A percentile compares a stretch with the other conserved stretches of the same genome.
These are phyloP conservation scores for Lomographa bimaculata DNA, from an alignment of 2,888 invertebrate genomes.

Conservation along the genomic window DNA sequence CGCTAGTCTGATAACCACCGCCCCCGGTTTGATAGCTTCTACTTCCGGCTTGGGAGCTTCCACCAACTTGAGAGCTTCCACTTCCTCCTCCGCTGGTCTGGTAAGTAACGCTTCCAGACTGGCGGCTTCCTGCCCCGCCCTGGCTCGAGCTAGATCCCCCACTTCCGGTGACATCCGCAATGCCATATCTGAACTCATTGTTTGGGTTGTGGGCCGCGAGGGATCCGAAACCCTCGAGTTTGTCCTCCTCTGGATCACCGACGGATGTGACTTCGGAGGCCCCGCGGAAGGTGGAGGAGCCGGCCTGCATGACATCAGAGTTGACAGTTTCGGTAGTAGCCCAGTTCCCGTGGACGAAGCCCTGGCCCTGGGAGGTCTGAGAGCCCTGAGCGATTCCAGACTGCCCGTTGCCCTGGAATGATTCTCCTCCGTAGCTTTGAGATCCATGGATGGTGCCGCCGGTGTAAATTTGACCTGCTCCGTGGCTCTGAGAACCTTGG, in stretches of 20 bases:
- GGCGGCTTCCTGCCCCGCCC: slow-evolving; percentile 25
- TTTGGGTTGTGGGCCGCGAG: slow-evolving; percentile 66
- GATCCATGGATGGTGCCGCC: slow-evolving; percentile 26
- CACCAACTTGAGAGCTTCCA: slow-evolving; percentile 22
- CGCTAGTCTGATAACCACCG: slow-evolving; percentile 25
- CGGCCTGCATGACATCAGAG: slow-evolving; percentile 68
- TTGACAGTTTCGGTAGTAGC: slow-evolving; percentile 78
- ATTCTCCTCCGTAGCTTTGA: slow-evolving; percentile 7
- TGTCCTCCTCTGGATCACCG: slow-evolving; percentile 68
- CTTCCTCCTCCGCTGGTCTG: slow-evolving; percentile 36
- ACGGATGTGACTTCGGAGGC: slow-evolving; percentile 62
- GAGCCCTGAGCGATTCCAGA: slow-evolving; percentile 26
- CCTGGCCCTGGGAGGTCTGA: slow-evolving; percentile 41
- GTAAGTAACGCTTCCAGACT: slow-evolving; percentile 36
- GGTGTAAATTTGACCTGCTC: slow-evolving; percentile 24
- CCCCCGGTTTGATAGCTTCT: slow-evolving; percentile 30
- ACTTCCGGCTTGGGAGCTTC: slow-evolving; percentile 31
- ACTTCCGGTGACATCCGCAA: slow-evolving; percentile 62
- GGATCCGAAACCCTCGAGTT: slow-evolving; percentile 63
- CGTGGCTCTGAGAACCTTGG: slow-evolving; percentile 42
- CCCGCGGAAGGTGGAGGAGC: slow-evolving; percentile 60
- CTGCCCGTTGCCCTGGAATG: slow-evolving; percentile 25
- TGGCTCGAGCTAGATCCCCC: slow-evolving; percentile 31
- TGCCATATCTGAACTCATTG: slow-evolving; percentile 68
- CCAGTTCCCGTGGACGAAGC: slow-evolving; percentile 68